These are phyloP conservation scores for Oryzias sinensis DNA, from an alignment of 2,797 vertebrate species.

Conservation along the genomic window DNA sequence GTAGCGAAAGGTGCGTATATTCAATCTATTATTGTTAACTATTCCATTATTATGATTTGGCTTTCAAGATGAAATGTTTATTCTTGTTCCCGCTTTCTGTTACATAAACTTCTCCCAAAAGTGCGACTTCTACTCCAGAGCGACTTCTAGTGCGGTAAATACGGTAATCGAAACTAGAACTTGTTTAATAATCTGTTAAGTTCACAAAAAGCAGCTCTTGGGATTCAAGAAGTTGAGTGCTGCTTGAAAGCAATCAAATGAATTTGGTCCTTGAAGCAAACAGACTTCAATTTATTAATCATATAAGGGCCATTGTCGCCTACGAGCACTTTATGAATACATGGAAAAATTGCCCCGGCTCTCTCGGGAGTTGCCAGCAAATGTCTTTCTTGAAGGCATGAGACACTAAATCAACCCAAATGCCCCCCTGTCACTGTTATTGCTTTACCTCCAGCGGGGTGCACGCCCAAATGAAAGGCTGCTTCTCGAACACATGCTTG, in stretches of 20 bases:
- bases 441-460: slow-evolving; percentile 50
- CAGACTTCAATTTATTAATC: slow-evolving; percentile 37
- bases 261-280: slow-evolving; percentile 10
- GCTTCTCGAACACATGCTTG: slow-evolving; percentile 9
- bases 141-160: too few species aligned
- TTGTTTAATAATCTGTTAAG: too few species aligned
- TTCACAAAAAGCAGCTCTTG: not conserved
- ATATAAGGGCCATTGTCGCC: slow-evolving; percentile 14
- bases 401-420: slow-evolving; percentile 62
- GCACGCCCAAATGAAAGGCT: slow-evolving; percentile 40
- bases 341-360: slow-evolving; percentile 17
- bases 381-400: slow-evolving; percentile 43
- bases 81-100: too few species aligned
- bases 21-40: too few species aligned
- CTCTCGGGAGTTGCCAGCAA: slow-evolving; percentile 42
- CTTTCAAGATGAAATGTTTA: too few species aligned
- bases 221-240: not conserved
- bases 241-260: slow-evolving; percentile 16
- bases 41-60: too few species aligned
- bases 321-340: slow-evolving; percentile 20
- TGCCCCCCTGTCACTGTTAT: slow-evolving; percentile 56
- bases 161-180: too few species aligned
- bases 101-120: too few species aligned
- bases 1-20: too few species aligned
- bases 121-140: too few species aligned